Conservation (phyloP, 1,140 invertebrate species). For the Penaeus indicus region DNA sequence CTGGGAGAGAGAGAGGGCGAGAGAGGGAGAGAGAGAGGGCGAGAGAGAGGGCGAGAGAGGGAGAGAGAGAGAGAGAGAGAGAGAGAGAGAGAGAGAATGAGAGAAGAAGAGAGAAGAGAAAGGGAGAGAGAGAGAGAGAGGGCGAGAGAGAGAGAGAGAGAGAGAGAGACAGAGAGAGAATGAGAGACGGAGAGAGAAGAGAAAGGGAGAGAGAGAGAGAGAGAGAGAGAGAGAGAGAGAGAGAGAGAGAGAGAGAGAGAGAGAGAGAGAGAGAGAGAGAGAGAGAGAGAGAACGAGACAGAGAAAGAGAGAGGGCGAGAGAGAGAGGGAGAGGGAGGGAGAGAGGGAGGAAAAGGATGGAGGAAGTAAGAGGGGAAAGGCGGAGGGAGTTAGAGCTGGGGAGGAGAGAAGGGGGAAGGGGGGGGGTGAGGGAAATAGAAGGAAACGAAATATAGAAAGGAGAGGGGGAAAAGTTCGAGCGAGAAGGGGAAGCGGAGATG, state of each 20-base stretch:
- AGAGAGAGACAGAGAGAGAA: neutral
- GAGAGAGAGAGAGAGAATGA: neutral
- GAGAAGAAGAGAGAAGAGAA: neutral
- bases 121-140: neutral
- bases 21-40: constrained; percentile 27
- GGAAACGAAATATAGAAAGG: constrained; percentile 22
- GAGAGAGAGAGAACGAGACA: constrained; percentile 27
- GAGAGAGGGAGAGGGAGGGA: neutral
- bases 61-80: neutral
- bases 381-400: neutral
- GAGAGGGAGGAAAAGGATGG: neutral
- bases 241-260: constrained; percentile 2
- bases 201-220: neutral
- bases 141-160: neutral
- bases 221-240: neutral
- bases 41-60: constrained; percentile 36
- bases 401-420: neutral
- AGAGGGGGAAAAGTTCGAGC: too few species aligned
- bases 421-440: constrained; percentile 30
- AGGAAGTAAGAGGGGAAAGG: neutral
- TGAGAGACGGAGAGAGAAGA: neutral
- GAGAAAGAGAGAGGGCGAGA: constrained; percentile 6
- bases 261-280: constrained; percentile 6
- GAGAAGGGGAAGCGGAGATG: too few species aligned
- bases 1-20: constrained; percentile 29